Evolutionary conservation across 2,797 vertebrate species (phyloP), one percentile per base, ranked within the genome.

Genomic region (Schizopygopsis malacanthus): DNA sequence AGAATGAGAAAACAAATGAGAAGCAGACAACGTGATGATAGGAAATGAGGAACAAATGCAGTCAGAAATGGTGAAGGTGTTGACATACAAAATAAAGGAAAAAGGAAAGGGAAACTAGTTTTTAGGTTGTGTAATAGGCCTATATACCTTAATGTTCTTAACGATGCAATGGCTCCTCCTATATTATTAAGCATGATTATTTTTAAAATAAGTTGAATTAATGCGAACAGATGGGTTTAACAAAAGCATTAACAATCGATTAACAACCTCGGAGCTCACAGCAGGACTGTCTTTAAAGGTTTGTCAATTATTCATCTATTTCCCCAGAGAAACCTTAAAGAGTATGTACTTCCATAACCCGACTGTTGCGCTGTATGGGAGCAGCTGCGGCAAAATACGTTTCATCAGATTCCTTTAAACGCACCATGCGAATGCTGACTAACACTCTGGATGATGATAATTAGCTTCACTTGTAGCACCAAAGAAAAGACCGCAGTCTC

Each of bases 381-480:
- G 83, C 70, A 79, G 82, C 75, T 67, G 61, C 79, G 50, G 82
- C 28, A 54, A 47, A 45, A 73, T 22, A 78, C 71, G 81, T 50
- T 83, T 83, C 76, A 41, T 70, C 45, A 70, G 77, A 82, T 78
- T 77, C 80, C 84, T 70, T 83, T 67, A 75, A 56, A 85, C 15
- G n/a, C 39, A 54, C 47, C 78, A 77, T 72, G 84, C 81, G 79
- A 85, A 85, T 79, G 77, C 73, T 47, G 78, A 81, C 86, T 87
- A 28, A 71, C 72, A 33, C 72, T 79, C 65, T 77, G 52, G 67
- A 72, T 82, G 69, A 85, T 79, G 73, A 79, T 83, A 73, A 85
- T 72, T 82, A 85, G 61, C 80, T n/a, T 63, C 63, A 87, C 79
- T 81, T 85, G 86, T 81, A 84, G 39, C 43, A 63, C 75, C 80